phyloP scores from a whole-genome alignment of 2,888 invertebrate species.

The Sthenelais limicola region DNA sequence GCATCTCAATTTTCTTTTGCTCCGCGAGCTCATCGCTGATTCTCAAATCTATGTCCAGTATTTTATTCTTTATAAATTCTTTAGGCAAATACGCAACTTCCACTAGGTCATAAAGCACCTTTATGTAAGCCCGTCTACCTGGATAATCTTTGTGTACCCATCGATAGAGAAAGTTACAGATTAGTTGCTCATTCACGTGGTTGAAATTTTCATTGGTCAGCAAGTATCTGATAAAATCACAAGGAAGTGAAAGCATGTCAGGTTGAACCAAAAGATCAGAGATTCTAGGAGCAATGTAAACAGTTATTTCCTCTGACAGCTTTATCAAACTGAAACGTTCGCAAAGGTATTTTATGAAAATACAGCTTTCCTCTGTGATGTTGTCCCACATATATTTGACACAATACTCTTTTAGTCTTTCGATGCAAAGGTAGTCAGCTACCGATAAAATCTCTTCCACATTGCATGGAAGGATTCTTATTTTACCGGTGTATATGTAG shows the following conservation, averaged over 20 bases:
- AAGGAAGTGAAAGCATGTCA: slow-evolving; percentile 36
- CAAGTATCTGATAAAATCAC: slow-evolving; percentile 25
- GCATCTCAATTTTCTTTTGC: background rate
- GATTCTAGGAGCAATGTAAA: slow-evolving; percentile 43
- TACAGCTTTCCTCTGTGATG: slow-evolving; percentile 39
- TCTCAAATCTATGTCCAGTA: background rate
- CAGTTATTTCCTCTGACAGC: slow-evolving; percentile 6
- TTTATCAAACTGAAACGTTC: slow-evolving; percentile 29
- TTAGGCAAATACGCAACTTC: slow-evolving; percentile 32
- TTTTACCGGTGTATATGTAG: slow-evolving; percentile 44
- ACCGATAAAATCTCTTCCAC: slow-evolving; percentile 44
- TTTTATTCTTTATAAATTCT: slow-evolving; percentile 15
- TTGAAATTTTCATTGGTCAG: slow-evolving; percentile 32
- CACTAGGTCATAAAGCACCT: slow-evolving; percentile 15
- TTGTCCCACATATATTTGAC: slow-evolving; percentile 25
- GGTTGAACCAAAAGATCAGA: background rate
- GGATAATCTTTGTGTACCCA: slow-evolving; percentile 30
- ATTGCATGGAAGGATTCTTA: slow-evolving; percentile 24
- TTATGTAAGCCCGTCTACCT: slow-evolving; percentile 10
- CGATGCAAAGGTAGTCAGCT: slow-evolving; percentile 44
- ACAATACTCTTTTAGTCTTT: slow-evolving; percentile 41
- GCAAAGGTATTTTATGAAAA: slow-evolving; percentile 37
- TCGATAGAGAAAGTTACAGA: slow-evolving; percentile 12
- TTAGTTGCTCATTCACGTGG: slow-evolving; percentile 40
- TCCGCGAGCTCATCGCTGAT: slow-evolving; percentile 6